Base-by-base conservation (phyloP, 1,140 invertebrate species). In the Phenacoccus solenopsis region DNA sequence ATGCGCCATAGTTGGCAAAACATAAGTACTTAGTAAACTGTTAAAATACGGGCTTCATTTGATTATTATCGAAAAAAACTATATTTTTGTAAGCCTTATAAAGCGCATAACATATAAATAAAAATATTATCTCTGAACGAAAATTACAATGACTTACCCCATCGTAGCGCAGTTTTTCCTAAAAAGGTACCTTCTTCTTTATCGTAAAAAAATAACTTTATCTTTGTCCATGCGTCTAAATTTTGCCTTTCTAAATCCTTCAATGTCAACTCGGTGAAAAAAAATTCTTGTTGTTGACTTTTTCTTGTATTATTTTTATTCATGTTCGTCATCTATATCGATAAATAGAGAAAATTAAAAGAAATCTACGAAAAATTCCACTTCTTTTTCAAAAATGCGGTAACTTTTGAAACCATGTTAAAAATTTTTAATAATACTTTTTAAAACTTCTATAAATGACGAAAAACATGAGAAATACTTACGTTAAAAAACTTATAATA, bases 131-230 rank as follows among this genome's bases (percentile, higher is more conserved):
- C n/a, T 13, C 20, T 21, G 3, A 21, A 16, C n/a, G 20, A 27
- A 64, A 64, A 57, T 13, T 49, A n/a, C 25, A 69, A 21, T 27
- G 22, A 86, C 90, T 92, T 81, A 94, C 91, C 90, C 92, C 92
- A 95, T 81, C 90, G 93, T 74, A 86, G 83, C 72, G 89, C 91
- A 71, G 91, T 94, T 73, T 92, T 84, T 72, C 93, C 93, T 73
- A 94, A 81, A 78, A 94, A 88, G 80, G 93, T 89, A 75, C 88
- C 87, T 70, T 90, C 93, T 80, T 93, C 89, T 71, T 89, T 87
- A 82, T 95, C 93, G 85, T 88, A 95, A 70, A 49, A 5, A 9
- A n/a, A 49, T n/a, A 49, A 49, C 20, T 49, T 49, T 2, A 49
- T 9, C 20, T 49, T 49, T 3, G 38, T 49, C 16, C 4, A 16